Evolutionary conservation across 2,888 invertebrate genomes (phyloP).

Genomic region (Antitype chi): DNA sequence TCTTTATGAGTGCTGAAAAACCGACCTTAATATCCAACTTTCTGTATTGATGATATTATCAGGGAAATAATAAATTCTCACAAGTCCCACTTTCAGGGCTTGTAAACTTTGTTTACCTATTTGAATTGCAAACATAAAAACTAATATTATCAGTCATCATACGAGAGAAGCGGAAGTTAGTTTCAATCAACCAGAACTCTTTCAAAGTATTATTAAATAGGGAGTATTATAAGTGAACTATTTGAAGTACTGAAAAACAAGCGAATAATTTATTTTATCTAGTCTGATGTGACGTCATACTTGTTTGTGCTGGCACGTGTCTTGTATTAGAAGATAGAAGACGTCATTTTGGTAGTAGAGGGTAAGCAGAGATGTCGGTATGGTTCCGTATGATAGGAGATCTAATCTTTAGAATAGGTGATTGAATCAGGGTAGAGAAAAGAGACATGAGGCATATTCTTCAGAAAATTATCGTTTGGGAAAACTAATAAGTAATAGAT

Average conservation of each 20-base stretch:
- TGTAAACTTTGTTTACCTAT: slow-evolving; percentile 45
- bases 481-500: background rate
- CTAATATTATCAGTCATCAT: slow-evolving; percentile 43
- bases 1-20: background rate
- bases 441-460: too few relatives aligned
- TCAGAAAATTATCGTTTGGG: background rate
- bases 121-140: slow-evolving; percentile 28
- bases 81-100: slow-evolving; percentile 28
- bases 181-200: slow-evolving; percentile 29
- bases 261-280: slow-evolving; percentile 51
- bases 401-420: background rate
- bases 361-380: background rate
- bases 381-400: background rate
- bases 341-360: slow-evolving; percentile 2
- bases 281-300: slow-evolving; percentile 43
- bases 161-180: slow-evolving; percentile 39
- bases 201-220: slow-evolving; percentile 10
- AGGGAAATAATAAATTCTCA: slow-evolving; percentile 50
- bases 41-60: slow-evolving; percentile 3
- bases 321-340: slow-evolving; percentile 8
- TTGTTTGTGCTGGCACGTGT: slow-evolving; percentile 63
- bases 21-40: slow-evolving; percentile 12
- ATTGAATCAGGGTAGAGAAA: background rate
- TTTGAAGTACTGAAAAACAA: slow-evolving; percentile 41
- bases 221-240: slow-evolving; percentile 9